Conservation (phyloP, 2,888 invertebrate genomes). For the Eupithecia subfuscata region DNA sequence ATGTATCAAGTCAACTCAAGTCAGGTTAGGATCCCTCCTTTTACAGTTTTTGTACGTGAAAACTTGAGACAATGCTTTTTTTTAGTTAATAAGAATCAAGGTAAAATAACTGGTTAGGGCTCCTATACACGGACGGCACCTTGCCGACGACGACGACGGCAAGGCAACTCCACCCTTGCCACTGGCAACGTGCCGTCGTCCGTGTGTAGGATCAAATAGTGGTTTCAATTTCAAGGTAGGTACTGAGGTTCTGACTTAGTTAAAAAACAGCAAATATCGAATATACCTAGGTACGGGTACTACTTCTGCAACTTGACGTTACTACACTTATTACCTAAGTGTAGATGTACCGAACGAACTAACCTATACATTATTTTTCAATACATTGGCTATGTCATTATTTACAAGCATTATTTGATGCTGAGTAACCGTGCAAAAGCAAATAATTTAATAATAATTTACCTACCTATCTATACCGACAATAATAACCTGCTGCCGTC, state of each 20-base stretch:
- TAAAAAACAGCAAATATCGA: not conserved
- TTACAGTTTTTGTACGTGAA: not conserved
- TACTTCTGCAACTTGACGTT: too few relatives aligned
- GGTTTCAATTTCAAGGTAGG: not conserved
- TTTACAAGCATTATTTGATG: not conserved
- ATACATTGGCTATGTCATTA: not conserved
- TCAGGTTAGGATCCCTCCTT: not conserved
- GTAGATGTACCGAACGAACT: too few relatives aligned
- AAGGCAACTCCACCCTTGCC: too few relatives aligned
- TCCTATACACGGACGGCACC: too few relatives aligned
- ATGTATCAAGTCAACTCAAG: not conserved
- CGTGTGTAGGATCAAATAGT: not conserved
- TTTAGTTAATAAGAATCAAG: not conserved
- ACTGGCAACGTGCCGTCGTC: too few relatives aligned
- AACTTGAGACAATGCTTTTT: not conserved
- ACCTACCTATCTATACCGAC: too few relatives aligned
- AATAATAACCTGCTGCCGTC: not conserved
- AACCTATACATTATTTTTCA: not conserved
- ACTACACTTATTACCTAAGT: not conserved
- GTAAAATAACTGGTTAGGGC: slow-evolving; percentile 1
- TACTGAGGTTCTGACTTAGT: not conserved
- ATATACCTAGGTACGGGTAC: too few relatives aligned
- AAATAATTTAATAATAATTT: not conserved
- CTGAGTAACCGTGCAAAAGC: not conserved
- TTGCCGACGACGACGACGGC: too few relatives aligned